These are phyloP conservation scores for Drosophila oshimai DNA, from an alignment of 1,140 invertebrate species.

Conservation along the genomic window DNA sequence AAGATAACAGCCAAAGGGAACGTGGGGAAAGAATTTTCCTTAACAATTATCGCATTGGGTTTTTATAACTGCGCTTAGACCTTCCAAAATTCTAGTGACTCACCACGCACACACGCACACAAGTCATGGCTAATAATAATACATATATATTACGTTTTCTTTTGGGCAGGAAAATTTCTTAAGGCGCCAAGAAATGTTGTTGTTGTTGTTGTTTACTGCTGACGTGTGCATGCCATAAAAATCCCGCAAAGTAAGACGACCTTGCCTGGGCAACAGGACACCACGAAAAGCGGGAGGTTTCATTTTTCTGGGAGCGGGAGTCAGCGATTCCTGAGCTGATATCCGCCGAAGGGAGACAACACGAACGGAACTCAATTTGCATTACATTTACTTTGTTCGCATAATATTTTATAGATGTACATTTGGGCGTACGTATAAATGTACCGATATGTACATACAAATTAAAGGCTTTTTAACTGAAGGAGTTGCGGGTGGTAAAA, in stretches of 20 bases:
- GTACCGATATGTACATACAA: not conserved
- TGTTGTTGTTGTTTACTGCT: slow-evolving; percentile 27
- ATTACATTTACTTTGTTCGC: slow-evolving; percentile 66
- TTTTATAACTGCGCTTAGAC: slow-evolving; percentile 27
- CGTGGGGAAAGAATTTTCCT: slow-evolving; percentile 13
- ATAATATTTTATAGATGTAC: slow-evolving; percentile 65
- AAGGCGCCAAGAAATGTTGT: slow-evolving; percentile 6
- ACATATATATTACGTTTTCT: slow-evolving; percentile 15
- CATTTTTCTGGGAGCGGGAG: not conserved
- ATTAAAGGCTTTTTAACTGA: slow-evolving; percentile 2
- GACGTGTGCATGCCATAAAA: slow-evolving; percentile 75
- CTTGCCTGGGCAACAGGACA: slow-evolving; percentile 36
- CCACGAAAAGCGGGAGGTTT: not conserved
- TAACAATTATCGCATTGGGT: slow-evolving; percentile 64
- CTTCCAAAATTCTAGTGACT: slow-evolving; percentile 13
- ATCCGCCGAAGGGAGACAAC: slow-evolving; percentile 18
- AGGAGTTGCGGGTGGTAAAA: not conserved
- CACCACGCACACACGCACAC: slow-evolving; percentile 24
- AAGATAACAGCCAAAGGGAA: not conserved
- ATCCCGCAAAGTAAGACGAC: slow-evolving; percentile 45
- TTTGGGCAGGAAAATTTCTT: slow-evolving; percentile 18
- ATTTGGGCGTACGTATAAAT: not conserved
- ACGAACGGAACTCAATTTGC: slow-evolving; percentile 66
- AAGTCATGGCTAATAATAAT: slow-evolving; percentile 60
- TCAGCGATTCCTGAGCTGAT: slow-evolving; percentile 30